Base-by-base conservation (phyloP, 2,888 invertebrate genomes). In the Sphecodes monilicornis region DNA sequence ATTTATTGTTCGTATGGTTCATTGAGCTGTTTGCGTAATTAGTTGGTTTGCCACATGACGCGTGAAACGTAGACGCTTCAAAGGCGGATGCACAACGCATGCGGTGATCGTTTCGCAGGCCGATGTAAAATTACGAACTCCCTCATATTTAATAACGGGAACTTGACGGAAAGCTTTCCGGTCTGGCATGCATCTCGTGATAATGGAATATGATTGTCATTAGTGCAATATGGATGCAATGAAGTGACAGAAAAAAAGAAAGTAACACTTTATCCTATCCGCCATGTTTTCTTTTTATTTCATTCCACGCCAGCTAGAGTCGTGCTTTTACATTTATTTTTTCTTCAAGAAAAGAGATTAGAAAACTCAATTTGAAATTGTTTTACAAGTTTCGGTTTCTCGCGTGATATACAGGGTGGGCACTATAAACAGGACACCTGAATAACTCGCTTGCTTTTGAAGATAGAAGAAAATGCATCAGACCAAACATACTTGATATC, bases 1-100 rank as follows among this genome's bases (percentile, higher is more conserved):
- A 83, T 87, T 89, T 69, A 89, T 85, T 75, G 78, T 85, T 69
- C 36, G 76, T 64, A 76, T 74, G 75, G 81, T 69, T 85, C 70
- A 75, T 78, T 54, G 64, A 70, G 57, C 39, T 84, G 80, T 73
- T 82, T 66, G 74, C 69, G 69, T 89, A 89, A 89, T 89, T 89
- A 88, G 84, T 79, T 74, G 60, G 78, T 76, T n/a, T 79, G 76
- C 41, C 73, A 79, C 46, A 46, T 36, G 68, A 77, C 78, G 70
- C 82, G 80, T 82, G 76, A 69, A 86, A 83, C 78, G 69, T 46
- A 78, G 71, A 82, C 43, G 70, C 29, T 60, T 81, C 82, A 83
- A 89, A 89, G 68, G 83, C 78, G 54, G 13, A 13, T 29, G 29
- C 32, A 13, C 71, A 29, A 60, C 13, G 29, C 57, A 29, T 5